Conservation (phyloP, 2,113 vertebrate species). For the Cathartes aura region DNA sequence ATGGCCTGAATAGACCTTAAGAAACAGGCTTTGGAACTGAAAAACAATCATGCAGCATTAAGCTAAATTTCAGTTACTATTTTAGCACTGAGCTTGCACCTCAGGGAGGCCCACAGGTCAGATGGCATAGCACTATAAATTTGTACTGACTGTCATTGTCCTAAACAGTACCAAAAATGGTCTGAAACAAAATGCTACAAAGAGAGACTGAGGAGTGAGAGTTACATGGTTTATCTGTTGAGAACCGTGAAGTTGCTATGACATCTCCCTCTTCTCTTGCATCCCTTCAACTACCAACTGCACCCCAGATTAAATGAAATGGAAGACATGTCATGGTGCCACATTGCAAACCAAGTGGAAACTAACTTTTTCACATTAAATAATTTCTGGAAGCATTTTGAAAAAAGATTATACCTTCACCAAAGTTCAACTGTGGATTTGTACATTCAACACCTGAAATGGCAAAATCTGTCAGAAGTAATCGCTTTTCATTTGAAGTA, state of each 20-base stretch:
- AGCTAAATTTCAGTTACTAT: neutral
- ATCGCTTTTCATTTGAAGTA: constrained; percentile 9
- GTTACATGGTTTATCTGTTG: neutral
- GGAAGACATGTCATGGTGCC: neutral
- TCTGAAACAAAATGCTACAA: neutral
- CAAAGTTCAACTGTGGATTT: constrained; percentile 19
- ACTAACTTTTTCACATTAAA: constrained; percentile 12
- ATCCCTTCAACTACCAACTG: neutral
- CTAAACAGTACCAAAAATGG: neutral
- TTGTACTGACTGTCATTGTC: neutral
- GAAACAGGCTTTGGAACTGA: neutral
- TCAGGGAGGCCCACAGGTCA: neutral
- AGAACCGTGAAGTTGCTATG: neutral
- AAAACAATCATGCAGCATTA: neutral
- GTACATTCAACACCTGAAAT: constrained; percentile 35
- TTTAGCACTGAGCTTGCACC: neutral
- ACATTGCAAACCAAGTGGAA: neutral
- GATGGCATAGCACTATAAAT: neutral
- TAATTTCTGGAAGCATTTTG: neutral
- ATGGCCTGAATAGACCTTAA: neutral
- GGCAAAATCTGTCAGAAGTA: constrained; percentile 46
- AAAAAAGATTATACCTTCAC: neutral
- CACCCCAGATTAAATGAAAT: neutral
- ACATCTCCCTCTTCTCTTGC: neutral
- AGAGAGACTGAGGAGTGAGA: neutral